Evolutionary conservation across 2,113 vertebrate genomes (phyloP), one percentile per base, ranked within the genome.

Genomic region (Epinephelus moara): DNA sequence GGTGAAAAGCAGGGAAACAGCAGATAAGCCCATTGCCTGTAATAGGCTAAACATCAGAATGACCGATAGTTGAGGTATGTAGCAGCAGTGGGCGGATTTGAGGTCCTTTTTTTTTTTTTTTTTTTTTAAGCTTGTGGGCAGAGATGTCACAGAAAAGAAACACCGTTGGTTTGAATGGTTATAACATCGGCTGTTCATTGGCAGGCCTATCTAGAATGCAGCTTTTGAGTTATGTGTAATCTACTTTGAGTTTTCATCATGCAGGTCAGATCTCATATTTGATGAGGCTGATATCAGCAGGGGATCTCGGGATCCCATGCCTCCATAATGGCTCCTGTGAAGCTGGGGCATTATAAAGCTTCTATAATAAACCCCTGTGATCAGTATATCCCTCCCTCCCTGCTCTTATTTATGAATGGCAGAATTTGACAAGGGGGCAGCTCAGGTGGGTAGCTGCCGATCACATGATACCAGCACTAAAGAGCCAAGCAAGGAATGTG

Each of bases 401-500:
- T 71, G 68, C 67, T 73, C 77, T 92, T 85, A 93, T 95, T 96
- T 96, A 93, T 96, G 94, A 96, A 96, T 96, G 95, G 91, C 74
- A 70, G 85, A 88, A 84, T 92, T 91, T 92, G 93, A 94, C 85
- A 92, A 85, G 88, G 85, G 86, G 77, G 87, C 40, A 85, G 57
- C 74, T 93, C 88, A 81, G 91, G 90, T 90, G 85, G 90, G 88
- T 81, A 59, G 84, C 90, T 85, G 89, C 90, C 75, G 83, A 92
- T 93, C 91, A 93, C 89, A 89, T 92, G 91, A 94, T 92, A 93
- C 89, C 74, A 75, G 76, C 70, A 56, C 88, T 66, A 75, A 85
- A 81, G 82, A 86, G 82, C 90, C 92, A 88, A 94, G 93, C 78
- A 82, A 95, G 95, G 97, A 98, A 97, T 98, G 96, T 61, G 93